Evolutionary conservation across 2,888 invertebrate species (phyloP), one percentile per base, ranked within the genome.

Genomic region (Thumatha senex): DNA sequence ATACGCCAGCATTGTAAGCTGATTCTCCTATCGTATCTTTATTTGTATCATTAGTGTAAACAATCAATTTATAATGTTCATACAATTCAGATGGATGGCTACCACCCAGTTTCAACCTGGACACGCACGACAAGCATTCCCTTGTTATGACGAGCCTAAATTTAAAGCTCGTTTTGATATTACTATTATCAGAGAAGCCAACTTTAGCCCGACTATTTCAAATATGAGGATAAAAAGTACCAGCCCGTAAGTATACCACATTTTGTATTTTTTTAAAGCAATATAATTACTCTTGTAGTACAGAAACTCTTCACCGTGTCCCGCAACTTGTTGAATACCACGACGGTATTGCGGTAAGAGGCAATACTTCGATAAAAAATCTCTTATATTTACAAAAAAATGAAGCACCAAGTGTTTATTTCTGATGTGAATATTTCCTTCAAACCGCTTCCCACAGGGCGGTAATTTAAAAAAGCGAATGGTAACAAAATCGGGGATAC

Each of bases 91-190:
- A 76, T 95, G 94, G 94, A 92, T 96, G 81, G 95, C 93, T 0
- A 94, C 95, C 7, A 97, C 96, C 0, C 96, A 97, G 71, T 96
- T 97, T 74, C 95, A 97, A 56, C 94, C 96, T 0, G 95, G 94
- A 0, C 94, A 96, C 69, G 96, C 96, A 0, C 93, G 96, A 36
- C 92, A 94, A 70, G 97, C 96, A 0, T 97, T 97, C 76, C 97
- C 97, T 7, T 97, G 97, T 78, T 96, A 96, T 72, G 98, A 98
- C 71, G 97, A 97, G 63, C 97, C 97, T 1, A 92, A 93, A 12
- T 95, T 96, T 74, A 97, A 97, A 76, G 95, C 97, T 0, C 93
- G 86, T 5, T 97, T 97, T 61, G 92, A 92, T 7, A 92, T 98
- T 18, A 94, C 93, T 46, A 93, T 97, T 44, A 90, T 92, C 5